Percentiles rank a stretch among this genome's conserved stretches.
Evolutionary conservation across 2,888 invertebrate species (phyloP).

Genomic region (Anthoptus insignis): DNA sequence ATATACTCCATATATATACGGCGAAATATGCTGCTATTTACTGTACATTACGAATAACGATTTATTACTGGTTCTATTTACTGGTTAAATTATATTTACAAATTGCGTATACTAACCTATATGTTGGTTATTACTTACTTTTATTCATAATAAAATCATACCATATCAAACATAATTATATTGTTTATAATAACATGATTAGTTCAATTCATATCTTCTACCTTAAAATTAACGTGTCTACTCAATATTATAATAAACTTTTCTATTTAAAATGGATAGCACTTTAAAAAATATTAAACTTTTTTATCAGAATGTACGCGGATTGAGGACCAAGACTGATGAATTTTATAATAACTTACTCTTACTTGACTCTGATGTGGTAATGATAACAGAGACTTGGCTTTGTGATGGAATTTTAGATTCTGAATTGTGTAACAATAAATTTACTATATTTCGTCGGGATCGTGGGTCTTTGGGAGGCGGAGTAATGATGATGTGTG

Average conservation of each 20-base stretch:
- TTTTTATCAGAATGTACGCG: background rate
- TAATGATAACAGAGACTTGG: background rate
- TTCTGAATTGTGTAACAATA: background rate
- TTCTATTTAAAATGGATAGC: background rate
- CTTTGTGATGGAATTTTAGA: background rate
- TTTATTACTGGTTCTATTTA: no score
- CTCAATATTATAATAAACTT: background rate
- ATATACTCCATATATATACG: no score
- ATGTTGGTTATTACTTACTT: no score
- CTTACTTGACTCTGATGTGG: background rate
- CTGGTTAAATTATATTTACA: no score
- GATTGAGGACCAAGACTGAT: background rate
- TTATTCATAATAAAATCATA: no score
- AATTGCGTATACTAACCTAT: no score
- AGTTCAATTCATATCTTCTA: no score
- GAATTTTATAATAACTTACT: background rate
- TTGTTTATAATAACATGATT: no score
- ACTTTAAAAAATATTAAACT: background rate
- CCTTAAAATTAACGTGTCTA: no score
- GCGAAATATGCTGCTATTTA: no score
- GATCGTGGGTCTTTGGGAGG: background rate
- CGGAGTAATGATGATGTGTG: background rate
- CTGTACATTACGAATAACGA: no score
- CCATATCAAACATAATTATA: no score
- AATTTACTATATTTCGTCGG: background rate